Evolutionary conservation across 2,113 vertebrate species (phyloP).

Genomic region (Boulengeromyrus knoepffleri): DNA sequence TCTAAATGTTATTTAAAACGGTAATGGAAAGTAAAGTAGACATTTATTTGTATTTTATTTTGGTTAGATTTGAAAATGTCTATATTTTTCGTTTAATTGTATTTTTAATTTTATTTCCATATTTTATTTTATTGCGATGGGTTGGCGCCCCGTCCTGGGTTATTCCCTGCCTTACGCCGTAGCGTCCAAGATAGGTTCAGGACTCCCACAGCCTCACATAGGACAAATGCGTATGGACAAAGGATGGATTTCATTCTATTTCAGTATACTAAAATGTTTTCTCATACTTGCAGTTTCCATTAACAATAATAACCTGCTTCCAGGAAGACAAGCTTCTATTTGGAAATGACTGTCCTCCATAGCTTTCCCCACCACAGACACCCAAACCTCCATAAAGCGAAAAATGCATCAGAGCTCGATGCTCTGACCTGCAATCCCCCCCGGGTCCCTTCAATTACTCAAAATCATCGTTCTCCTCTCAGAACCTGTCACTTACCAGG

Average conservation of each 20-base stretch:
- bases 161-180: background rate
- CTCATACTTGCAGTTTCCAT: background rate
- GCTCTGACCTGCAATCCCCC: background rate
- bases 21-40: background rate
- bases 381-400: background rate
- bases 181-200: background rate
- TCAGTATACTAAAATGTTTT: background rate
- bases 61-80: background rate
- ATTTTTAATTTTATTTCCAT: background rate
- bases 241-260: background rate
- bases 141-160: background rate
- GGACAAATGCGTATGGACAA: background rate
- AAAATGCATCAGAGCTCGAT: background rate
- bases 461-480: background rate
- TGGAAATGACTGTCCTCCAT: background rate
- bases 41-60: background rate
- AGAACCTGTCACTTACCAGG: background rate
- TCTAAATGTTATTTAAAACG: background rate
- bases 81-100: background rate
- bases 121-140: background rate
- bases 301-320: background rate
- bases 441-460: background rate
- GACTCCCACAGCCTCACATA: background rate
- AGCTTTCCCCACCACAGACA: background rate
- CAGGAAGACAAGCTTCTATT: background rate